Percentiles rank a stretch among this genome's conserved stretches.
phyloP scores from a whole-genome alignment of 1,140 invertebrate species.

The Rhynchophorus ferrugineus region DNA sequence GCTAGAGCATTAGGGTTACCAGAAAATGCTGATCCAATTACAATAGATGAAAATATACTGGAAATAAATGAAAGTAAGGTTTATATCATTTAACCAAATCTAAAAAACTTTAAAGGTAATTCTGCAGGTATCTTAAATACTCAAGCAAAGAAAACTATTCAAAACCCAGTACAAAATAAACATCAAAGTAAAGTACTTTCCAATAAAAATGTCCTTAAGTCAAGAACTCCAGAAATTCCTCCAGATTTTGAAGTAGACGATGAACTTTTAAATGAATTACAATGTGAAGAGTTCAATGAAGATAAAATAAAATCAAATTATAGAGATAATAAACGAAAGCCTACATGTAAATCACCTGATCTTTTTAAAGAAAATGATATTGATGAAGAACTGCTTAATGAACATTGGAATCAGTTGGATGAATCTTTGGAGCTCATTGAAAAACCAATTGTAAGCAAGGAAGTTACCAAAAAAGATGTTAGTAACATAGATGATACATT shows the following conservation, averaged over 20 bases:
- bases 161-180: too few relatives aligned
- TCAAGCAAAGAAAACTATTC: not conserved
- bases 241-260: conserved; percentile 12
- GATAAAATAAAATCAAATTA: conserved; percentile 15
- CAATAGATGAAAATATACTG: conserved; percentile 29
- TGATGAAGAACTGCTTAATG: conserved; percentile 17
- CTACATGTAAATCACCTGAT: conserved; percentile 21
- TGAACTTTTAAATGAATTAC: conserved; percentile 12
- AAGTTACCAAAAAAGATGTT: not conserved
- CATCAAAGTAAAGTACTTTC: too few relatives aligned
- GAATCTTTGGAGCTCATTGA: not conserved
- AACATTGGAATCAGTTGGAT: conserved; percentile 15
- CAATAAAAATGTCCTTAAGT: not conserved
- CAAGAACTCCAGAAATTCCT: conserved; percentile 2
- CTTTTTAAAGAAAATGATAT: conserved; percentile 27
- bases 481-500: conserved; percentile 22
- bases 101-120: too few relatives aligned
- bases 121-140: not conserved
- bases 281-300: conserved; percentile 7
- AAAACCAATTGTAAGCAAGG: not conserved
- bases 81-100: too few relatives aligned
- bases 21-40: conserved; percentile 44
- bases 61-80: conserved; percentile 10
- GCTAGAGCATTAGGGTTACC: conserved; percentile 48
- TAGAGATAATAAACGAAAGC: conserved; percentile 2